These are phyloP conservation scores for Trinectes maculatus DNA, from an alignment of 2,113 vertebrate species.

Conservation along the genomic window DNA sequence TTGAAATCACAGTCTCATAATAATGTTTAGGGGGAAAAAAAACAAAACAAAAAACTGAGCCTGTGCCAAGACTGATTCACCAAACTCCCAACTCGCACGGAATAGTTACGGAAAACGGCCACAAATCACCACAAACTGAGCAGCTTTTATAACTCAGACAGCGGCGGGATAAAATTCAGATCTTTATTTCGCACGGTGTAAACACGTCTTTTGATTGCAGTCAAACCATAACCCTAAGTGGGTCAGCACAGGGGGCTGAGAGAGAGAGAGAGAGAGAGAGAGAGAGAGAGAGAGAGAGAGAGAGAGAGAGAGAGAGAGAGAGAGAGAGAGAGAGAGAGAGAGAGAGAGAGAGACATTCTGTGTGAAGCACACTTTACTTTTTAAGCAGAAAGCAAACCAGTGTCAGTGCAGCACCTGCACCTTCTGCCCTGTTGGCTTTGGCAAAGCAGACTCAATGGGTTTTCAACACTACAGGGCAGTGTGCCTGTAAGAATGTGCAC, in stretches of 20 bases:
- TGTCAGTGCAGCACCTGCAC: constrained; percentile 64
- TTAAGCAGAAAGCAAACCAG: constrained; percentile 73
- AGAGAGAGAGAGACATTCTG: no score
- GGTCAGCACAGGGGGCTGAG: constrained; percentile 39
- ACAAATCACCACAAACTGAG: constrained; percentile 56
- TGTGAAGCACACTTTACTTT: constrained; percentile 65
- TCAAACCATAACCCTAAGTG: constrained; percentile 53
- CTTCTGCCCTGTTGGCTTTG: constrained; percentile 74
- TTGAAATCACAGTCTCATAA: constrained; percentile 68
- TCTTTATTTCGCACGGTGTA: constrained; percentile 58
- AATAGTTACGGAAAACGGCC: constrained; percentile 62
- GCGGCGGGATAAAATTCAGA: constrained; percentile 60
- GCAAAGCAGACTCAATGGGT: constrained; percentile 58
- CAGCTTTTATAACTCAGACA: constrained; percentile 59
- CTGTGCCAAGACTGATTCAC: constrained; percentile 64
- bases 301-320: no score
- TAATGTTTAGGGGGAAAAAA: no score
- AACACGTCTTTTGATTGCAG: constrained; percentile 65
- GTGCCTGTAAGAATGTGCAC: constrained; percentile 58
- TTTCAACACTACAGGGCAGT: constrained; percentile 59
- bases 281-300: no score
- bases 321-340: no score
- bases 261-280: no score
- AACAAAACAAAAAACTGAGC: constrained; percentile 37
- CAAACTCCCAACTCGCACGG: constrained; percentile 48